A percentile compares a stretch with the other conserved stretches of the same genome.
Evolutionary conservation across 2,113 vertebrate species (phyloP).

Genomic region (Myiozetetes cayanensis): DNA sequence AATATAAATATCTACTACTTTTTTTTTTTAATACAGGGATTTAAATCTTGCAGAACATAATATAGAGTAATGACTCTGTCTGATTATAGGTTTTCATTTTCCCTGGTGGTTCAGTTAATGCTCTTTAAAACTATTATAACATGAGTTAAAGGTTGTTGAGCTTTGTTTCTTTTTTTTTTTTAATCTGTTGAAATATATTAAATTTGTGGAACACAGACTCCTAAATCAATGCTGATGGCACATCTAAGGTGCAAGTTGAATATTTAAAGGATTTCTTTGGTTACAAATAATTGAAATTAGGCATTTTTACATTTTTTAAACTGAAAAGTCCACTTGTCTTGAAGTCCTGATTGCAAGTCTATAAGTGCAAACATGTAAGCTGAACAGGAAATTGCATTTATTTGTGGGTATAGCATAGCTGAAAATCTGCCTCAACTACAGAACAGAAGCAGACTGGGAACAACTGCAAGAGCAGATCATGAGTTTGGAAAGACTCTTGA

Average conservation of each 20-base stretch:
- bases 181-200: neutral
- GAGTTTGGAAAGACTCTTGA: neutral
- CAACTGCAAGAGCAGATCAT: neutral
- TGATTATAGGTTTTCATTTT: conserved; percentile 21
- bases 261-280: conserved; percentile 10
- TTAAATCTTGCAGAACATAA: neutral
- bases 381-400: conserved; percentile 6
- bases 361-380: neutral
- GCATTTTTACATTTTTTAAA: neutral
- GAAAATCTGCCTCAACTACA: neutral
- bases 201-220: neutral
- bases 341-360: neutral
- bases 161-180: neutral
- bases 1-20: neutral
- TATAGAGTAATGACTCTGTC: neutral
- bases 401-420: neutral
- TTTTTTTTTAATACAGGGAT: neutral
- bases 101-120: neutral
- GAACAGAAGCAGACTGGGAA: neutral
- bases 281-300: conserved; percentile 2
- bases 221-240: conserved; percentile 2
- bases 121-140: neutral
- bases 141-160: neutral
- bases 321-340: neutral
- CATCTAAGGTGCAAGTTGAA: neutral